Evolutionary conservation across 2,797 vertebrate genomes (phyloP).

Genomic region (Megalops cyprinoides): DNA sequence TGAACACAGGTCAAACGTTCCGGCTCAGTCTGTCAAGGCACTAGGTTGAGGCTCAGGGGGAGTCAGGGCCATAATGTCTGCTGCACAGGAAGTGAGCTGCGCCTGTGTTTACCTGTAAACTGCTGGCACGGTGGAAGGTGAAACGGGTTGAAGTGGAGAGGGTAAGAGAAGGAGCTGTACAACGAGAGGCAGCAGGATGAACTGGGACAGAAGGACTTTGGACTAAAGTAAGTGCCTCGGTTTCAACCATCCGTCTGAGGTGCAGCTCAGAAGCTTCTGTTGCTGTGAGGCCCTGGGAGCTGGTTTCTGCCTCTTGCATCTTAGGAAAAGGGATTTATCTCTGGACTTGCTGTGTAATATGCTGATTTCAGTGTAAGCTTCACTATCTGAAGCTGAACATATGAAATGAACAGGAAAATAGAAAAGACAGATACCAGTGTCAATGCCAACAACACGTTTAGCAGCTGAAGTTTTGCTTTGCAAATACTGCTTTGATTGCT

Average conservation of each 20-base stretch:
- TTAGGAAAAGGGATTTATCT: background rate
- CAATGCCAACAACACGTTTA: background rate
- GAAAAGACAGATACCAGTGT: background rate
- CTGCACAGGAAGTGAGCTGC: conserved; percentile 6
- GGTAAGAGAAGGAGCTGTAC: background rate
- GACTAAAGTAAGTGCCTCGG: background rate
- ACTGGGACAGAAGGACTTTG: background rate
- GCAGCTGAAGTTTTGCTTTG: background rate
- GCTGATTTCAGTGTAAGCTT: background rate
- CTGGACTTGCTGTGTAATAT: background rate
- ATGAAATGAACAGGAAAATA: background rate
- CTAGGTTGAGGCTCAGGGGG: background rate
- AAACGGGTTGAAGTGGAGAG: background rate
- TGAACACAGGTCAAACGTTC: background rate
- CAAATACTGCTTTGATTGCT: background rate
- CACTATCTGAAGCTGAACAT: background rate
- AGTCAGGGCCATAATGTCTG: background rate
- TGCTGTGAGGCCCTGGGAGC: background rate
- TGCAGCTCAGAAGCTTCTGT: too few relatives aligned
- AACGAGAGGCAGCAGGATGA: background rate
- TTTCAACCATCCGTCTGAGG: background rate
- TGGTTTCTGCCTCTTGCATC: background rate
- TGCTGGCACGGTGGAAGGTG: conserved; percentile 6
- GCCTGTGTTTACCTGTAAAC: conserved; percentile 32
- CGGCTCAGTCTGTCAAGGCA: background rate